Base-by-base conservation (phyloP, 2,888 invertebrate genomes). In the Euclidia mi region DNA sequence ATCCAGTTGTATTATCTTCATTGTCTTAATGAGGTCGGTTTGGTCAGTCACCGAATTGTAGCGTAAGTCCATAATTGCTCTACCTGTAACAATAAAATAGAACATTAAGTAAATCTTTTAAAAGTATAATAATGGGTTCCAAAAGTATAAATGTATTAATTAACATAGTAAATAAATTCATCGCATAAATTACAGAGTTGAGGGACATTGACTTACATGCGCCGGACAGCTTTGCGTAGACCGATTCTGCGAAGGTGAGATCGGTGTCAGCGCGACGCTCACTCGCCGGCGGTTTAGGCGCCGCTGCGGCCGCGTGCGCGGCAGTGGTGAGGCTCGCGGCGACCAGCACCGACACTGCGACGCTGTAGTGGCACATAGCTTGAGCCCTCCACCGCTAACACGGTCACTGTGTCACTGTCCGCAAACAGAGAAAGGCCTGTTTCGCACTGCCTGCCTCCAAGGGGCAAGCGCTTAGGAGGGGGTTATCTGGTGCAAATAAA, bases 341-440 rank as follows among this genome's bases (percentile, higher is more conserved):
- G 64, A 87, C 72, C 78, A 85, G 67, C 62, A 86, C 63, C 60
- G 76, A 77, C 76, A 84, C 79, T 50, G 81, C 69, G 56, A 77
- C 71, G 65, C 69, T 78, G 74, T 78, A 78, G 74, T 80, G 82
- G 88, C 81, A 82, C 93, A 93, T 93, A 88, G 85, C 89, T 87
- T 74, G 73, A 78, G 81, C 88, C 85, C 87, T 87, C 85, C 83
- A 76, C 82, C 81, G 84, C 83, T 75, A 84, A 84, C 90, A 88
- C 92, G 92, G 92, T 89, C 91, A 91, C 92, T 89, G 81, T 91
- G 91, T 87, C 92, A 92, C 92, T 92, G 91, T 79, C 87, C 81
- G 83, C 74, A 67, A 72, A 69, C 75, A 92, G 92, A 92, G 93
- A 93, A 92, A 92, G 92, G 94, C 84, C 78, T 67, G 85, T 76